Evolutionary conservation across 2,888 invertebrate genomes (phyloP).

Genomic region (Camponotus fellah): DNA sequence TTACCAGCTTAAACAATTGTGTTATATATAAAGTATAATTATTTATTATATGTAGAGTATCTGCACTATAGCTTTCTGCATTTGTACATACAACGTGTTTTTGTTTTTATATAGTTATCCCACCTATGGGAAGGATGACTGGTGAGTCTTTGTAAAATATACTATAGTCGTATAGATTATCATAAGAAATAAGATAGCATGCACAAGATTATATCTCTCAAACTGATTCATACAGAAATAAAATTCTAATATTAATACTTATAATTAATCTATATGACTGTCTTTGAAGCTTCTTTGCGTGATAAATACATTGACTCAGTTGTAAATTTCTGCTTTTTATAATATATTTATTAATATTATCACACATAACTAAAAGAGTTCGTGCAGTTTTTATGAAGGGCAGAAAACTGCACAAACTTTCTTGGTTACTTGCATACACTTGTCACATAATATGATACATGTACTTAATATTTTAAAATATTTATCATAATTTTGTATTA

Average conservation of each 20-base stretch:
- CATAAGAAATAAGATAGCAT: slow-evolving; percentile 74
- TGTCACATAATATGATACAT: not conserved
- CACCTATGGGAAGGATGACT: slow-evolving; percentile 88
- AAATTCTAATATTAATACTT: slow-evolving; percentile 28
- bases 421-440: not conserved
- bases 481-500: not conserved
- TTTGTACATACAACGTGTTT: slow-evolving; percentile 82
- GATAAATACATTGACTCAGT: slow-evolving; percentile 17
- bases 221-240: slow-evolving; percentile 52
- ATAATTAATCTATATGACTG: slow-evolving; percentile 34
- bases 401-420: not conserved
- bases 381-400: not conserved
- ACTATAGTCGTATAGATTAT: slow-evolving; percentile 76
- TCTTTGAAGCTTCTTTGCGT: slow-evolving; percentile 37
- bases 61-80: slow-evolving; percentile 75
- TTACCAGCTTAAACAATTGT: slow-evolving; percentile 44
- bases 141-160: slow-evolving; percentile 87
- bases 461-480: not conserved
- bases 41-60: slow-evolving; percentile 68
- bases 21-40: slow-evolving; percentile 48
- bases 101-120: slow-evolving; percentile 87
- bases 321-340: not conserved
- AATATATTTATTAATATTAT: slow-evolving; percentile 11
- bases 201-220: slow-evolving; percentile 64
- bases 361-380: not conserved